phyloP scores from a whole-genome alignment of 2,113 vertebrate genomes.

The Oryctolagus cuniculus region DNA sequence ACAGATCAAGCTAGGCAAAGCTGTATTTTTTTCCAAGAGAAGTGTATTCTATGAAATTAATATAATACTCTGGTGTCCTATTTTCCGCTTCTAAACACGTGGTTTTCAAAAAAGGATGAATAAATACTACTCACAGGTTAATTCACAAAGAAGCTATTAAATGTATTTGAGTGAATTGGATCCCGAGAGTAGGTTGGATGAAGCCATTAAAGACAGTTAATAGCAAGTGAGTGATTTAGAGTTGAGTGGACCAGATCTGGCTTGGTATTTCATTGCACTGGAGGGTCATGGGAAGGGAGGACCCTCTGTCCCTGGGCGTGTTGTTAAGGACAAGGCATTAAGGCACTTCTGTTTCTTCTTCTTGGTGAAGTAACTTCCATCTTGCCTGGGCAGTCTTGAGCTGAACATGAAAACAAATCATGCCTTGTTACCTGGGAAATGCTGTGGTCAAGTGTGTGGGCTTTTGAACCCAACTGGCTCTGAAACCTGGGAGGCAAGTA shows the following conservation, averaged over 20 bases:
- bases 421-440: neutral
- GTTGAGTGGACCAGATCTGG: neutral
- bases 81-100: constrained; percentile 23
- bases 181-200: constrained; percentile 28
- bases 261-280: neutral
- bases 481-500: too few species aligned
- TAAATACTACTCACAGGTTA: constrained; percentile 56
- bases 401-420: neutral
- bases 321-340: neutral
- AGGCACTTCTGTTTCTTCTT: constrained; percentile 27
- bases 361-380: neutral
- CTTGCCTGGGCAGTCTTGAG: neutral
- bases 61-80: neutral
- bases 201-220: constrained; percentile 14
- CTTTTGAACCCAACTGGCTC: neutral
- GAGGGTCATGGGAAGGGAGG: neutral
- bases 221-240: neutral
- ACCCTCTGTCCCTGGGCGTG: neutral
- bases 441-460: neutral
- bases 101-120: constrained; percentile 62
- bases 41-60: constrained; percentile 63
- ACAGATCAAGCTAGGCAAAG: neutral
- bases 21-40: constrained; percentile 7
- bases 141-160: constrained; percentile 65
- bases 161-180: constrained; percentile 63